Evolutionary conservation across 2,888 invertebrate genomes (phyloP), one percentile per base, ranked within the genome.

Genomic region (Volucella bombylans): DNA sequence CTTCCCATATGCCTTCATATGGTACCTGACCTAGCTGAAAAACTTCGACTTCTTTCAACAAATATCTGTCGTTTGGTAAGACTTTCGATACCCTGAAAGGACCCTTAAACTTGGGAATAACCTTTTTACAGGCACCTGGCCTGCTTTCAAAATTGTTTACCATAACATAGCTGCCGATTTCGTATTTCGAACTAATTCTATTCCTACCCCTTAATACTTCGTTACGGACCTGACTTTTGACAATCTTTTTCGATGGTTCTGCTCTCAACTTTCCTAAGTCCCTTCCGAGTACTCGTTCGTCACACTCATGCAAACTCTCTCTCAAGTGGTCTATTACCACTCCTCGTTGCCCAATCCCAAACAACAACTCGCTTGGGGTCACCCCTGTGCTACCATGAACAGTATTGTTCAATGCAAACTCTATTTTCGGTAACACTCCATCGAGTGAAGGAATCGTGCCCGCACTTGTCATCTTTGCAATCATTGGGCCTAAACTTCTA

Each of bases 341-440:
- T 1, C 82, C 77, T 49, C 50, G 79, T 68, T 89, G 89, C 49
- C 87, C n/a, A n/a, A n/a, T n/a, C n/a, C 88, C 89, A 62, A 88
- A 89, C 41, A 89, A 65, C 45, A 88, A 49, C 52, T 80, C 87
- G 80, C 87, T 87, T 0, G 89, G 88, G 1, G 88, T 87, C 54
- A 88, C 87, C 1, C 87, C 86, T n/a, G 88, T 87, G 8, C 87
- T 65, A 61, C 87, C 86, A 54, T 86, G 81, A n/a, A 88, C 57
- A 0, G 87, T 88, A 65, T 88, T 88, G 67, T 88, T 88, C 10
- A 88, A 81, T 9, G 76, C 78, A 80, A 87, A 88, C 74, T 88
- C 88, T n/a, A 80, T 87, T 6, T 86, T 23, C 15, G 55, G 18
- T 9, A 88, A 49, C 2, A 68, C 59, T 12, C 54, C 23, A 18